Conservation (phyloP, 2,113 vertebrate species). For the Hippopotamus amphibius region DNA sequence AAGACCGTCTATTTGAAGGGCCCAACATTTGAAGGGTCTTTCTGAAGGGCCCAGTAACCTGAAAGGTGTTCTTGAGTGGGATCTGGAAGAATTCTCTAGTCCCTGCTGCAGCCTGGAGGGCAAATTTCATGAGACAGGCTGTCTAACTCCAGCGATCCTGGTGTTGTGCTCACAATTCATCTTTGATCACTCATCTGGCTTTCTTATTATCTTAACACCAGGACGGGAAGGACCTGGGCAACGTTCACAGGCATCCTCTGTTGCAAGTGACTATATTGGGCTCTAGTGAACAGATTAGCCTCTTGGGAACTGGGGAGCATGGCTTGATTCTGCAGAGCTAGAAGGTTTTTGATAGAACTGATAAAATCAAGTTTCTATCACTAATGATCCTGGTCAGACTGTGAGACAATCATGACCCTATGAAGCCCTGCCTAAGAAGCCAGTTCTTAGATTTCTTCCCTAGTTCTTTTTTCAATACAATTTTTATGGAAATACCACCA, state of each 20-base stretch:
- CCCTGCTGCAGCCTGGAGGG: neutral
- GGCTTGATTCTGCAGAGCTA: neutral
- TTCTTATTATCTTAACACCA: neutral
- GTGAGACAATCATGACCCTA: neutral
- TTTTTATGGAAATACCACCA: slow-evolving; percentile 1
- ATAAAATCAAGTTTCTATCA: neutral
- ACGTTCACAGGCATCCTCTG: too few relatives aligned
- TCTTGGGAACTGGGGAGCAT: neutral
- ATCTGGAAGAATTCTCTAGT: neutral
- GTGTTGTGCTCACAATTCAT: neutral
- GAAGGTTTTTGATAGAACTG: neutral
- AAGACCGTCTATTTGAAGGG: neutral
- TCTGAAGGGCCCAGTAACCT: neutral
- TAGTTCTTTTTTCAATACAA: slow-evolving; percentile 26
- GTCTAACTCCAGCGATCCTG: neutral
- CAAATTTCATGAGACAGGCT: neutral
- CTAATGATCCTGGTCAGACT: neutral
- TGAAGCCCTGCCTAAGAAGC: neutral
- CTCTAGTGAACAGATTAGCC: neutral
- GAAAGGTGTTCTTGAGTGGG: neutral
- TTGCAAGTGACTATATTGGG: neutral
- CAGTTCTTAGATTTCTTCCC: neutral
- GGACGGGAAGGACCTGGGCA: neutral
- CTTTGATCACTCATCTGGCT: neutral
- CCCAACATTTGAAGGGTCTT: neutral